Conservation (phyloP, 2,888 invertebrate genomes). For the Carpatolechia fugitivella region DNA sequence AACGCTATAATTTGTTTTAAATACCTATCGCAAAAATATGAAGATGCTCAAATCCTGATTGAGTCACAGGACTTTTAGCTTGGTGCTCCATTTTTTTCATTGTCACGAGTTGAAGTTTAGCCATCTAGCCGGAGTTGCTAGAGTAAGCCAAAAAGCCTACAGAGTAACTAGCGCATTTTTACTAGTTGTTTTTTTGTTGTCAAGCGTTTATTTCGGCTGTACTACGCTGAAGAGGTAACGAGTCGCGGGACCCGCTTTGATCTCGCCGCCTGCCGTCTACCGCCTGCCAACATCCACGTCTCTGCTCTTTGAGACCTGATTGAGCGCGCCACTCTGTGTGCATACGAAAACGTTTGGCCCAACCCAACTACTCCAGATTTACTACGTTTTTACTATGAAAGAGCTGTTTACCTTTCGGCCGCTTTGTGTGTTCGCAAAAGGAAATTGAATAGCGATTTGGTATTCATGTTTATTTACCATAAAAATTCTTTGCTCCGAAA, state of each 20-base stretch:
- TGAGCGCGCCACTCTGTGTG: conserved; percentile 71
- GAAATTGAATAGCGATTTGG: conserved; percentile 8
- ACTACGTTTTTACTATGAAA: conserved; percentile 51
- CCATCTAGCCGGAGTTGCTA: no score
- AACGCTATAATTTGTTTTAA: no score
- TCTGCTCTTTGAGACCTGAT: conserved; percentile 75
- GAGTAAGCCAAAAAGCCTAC: no score
- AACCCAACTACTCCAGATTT: conserved; percentile 35
- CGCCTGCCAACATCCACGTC: conserved; percentile 34
- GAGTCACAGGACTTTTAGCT: no score
- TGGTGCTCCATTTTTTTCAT: no score
- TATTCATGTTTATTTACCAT: conserved; percentile 3
- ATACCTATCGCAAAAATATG: no score
- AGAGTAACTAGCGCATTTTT: no score
- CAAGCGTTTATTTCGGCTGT: no score
- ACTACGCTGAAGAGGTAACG: no score
- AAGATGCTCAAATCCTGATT: no score
- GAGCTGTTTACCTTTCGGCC: conserved; percentile 34
- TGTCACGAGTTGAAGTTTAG: no score
- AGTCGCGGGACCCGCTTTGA: conserved; percentile 50
- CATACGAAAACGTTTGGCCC: conserved; percentile 65
- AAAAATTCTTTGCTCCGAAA: background rate
- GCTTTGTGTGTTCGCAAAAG: conserved; percentile 26
- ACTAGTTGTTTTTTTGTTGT: no score
- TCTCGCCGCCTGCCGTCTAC: conserved; percentile 33